Base-by-base conservation (phyloP, 2,113 vertebrate species). In the Ceyx margarethae region DNA sequence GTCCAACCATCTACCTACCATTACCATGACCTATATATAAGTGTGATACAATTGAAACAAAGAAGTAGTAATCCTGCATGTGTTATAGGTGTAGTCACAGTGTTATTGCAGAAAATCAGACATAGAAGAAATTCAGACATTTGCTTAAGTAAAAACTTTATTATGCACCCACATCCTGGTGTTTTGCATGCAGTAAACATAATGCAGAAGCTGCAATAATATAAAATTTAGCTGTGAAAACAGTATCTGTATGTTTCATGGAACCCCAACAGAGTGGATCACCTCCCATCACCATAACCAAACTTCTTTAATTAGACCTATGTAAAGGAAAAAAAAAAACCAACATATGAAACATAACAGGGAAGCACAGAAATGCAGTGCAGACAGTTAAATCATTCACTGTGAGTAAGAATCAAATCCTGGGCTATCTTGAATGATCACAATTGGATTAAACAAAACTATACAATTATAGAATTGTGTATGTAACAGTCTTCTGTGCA, bases 101-200 rank as follows among this genome's bases (percentile, higher is more conserved):
- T 1, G 2, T 68, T 58, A 71, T 25, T 62, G 23, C 23, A 84
- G 33, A 58, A 84, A 84, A 93, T 22, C 2, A 26, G 28, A 43
- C 9, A 57, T 3, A 5, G 2, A 71, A 66, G 11, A 71, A 78
- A 74, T n/a, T 14, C 1, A 15, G 35, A 31, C 0, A 0, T 53
- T 84, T 66, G 64, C 18, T 21, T 69, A 57, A 66, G 58, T 29
- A 57, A 69, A 93, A 91, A 16, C 14, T 46, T 64, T 6, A 66
- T 26, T 57, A 17, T 42, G 9, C 13, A 57, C 4, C 19, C 26
- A 12, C 57, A 53, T 61, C 15, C 21, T 31, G 4, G 13, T 37
- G 40, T 13, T 84, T 40, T 29, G 31, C 13, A 21, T 16, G 25
- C 40, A 43, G 45, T 23, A 73, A 61, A 28, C 10, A 13, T 8